Evolutionary conservation across 2,113 vertebrate species (phyloP).

Genomic region (Dipodomys stephensi): DNA sequence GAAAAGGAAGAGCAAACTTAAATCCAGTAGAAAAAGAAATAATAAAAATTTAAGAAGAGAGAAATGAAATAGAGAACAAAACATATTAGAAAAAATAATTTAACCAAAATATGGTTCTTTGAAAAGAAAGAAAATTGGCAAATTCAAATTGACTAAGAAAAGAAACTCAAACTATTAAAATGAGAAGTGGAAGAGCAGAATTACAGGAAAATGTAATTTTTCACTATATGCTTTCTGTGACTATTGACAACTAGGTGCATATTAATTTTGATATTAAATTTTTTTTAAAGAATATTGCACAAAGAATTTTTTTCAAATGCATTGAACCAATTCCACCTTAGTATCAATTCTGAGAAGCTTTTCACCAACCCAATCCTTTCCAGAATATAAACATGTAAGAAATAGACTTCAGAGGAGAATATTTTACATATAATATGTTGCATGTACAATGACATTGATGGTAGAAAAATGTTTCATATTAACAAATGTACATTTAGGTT

Average conservation of each 20-base stretch:
- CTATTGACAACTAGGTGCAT: neutral
- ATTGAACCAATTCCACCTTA: neutral
- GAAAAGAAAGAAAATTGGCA: neutral
- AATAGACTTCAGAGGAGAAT: no score
- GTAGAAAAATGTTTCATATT: no score
- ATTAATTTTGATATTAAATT: conserved; percentile 5
- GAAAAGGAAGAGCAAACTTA: no score
- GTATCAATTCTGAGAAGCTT: neutral
- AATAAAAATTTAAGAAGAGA: neutral
- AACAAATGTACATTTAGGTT: no score
- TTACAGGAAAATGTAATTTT: neutral
- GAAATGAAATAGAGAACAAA: neutral
- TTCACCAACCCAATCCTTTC: neutral
- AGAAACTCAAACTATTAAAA: neutral
- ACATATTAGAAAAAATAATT: neutral
- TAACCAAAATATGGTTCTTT: no score
- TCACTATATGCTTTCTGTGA: neutral
- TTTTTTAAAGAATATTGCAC: neutral
- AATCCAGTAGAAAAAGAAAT: neutral
- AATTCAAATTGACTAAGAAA: neutral
- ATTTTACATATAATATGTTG: no score
- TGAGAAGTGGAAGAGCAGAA: neutral
- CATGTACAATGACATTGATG: no score
- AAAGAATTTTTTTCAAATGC: neutral
- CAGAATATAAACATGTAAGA: no score